Evolutionary conservation across 2,113 vertebrate species (phyloP), one percentile per base, ranked within the genome.

Genomic region (Psephotus haematonotus): DNA sequence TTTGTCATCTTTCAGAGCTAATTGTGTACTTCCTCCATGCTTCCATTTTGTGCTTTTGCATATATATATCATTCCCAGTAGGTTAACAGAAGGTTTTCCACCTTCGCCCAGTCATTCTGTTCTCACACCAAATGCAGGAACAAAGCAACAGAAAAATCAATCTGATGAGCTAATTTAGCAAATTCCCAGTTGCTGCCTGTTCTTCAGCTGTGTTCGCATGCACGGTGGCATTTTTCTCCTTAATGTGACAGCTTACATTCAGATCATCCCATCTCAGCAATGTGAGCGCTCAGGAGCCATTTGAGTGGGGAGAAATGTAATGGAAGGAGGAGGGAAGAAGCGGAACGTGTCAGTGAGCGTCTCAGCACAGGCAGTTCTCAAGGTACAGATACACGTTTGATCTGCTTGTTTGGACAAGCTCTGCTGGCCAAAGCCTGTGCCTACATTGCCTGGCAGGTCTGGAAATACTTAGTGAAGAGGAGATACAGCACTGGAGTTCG

Each of bases 171-270:
- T n/a, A 4, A 63, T 88, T 86, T 67, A 78, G 60, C 80, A 49
- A 50, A 67, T 97, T 77, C 82, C 57, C 86, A 37, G 91, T 88
- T 10, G 79, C 81, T 91, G 83, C 69, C 72, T 67, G 68, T 44
- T 78, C 65, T 67, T 94, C 81, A 27, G 83, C 69, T 47, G 44
- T 8, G 63, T 27, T 49, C 68, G 2, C 33, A 52, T 81, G 79
- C 59, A 33, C 0, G 1, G 88, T 13, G 75, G 69, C 68, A 70
- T 80, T 83, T 23, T 64, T 29, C 31, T 92, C n/a, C 72, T 50
- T 22, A 29, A 5, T 14, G 2, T 7, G 17, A 22, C 80, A 60
- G 76, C 88, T 37, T 75, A 5, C 55, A 37, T 28, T 67, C 81
- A 39, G 46, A 67, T 70, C 59, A 86, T 53, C 44, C 72, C 71